Base-by-base conservation (phyloP, 92 coral and sea anemone genomes). In the Siderastrea siderea region DNA sequence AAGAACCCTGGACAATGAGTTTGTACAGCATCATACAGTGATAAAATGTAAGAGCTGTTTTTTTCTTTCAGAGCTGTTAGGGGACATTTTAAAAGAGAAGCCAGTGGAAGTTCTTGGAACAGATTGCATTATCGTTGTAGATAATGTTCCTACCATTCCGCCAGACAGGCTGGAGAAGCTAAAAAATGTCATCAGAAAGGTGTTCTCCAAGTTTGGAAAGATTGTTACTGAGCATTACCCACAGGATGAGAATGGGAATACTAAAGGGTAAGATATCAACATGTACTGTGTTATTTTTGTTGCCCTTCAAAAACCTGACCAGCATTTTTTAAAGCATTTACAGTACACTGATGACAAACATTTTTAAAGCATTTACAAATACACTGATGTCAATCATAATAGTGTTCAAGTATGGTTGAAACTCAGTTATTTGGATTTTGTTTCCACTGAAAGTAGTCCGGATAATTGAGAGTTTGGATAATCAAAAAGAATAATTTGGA, bases 171-270 rank as follows among this genome's bases (percentile, higher is more conserved):
- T 96, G 43, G 99, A 96, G 15, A 97, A 97, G 77, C 79, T 97
- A n/a, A 97, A 94, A 84, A 97, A 96, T 89, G 99, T 97, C 68
- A 97, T 96, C 76, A 79, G 96, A 55, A 97, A 97, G 90, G 99
- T 97, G 44, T 97, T 97, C 79, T 92, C 99, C 1, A 97, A 96
- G 88, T 95, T 95, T 94, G 99, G 99, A 68, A 94, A 91, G 87
- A 94, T 97, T 69, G 72, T 90, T 12, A 96, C 93, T 7, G 99
- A 97, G 84, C 93, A 90, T 74, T 97, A 97, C 77, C 99, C 99
- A 7, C 63, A 86, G 73, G 97, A 92, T 62, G 95, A 94, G 45
- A 95, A 94, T 86, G 96, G 94, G 3, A 69, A 71, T 62, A 97
- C 99, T 1, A 97, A 94, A 89, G 99, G 99, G 99, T 97, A 62